phyloP scores from a whole-genome alignment of 2,888 invertebrate genomes.

The Halictus quadricinctus region DNA sequence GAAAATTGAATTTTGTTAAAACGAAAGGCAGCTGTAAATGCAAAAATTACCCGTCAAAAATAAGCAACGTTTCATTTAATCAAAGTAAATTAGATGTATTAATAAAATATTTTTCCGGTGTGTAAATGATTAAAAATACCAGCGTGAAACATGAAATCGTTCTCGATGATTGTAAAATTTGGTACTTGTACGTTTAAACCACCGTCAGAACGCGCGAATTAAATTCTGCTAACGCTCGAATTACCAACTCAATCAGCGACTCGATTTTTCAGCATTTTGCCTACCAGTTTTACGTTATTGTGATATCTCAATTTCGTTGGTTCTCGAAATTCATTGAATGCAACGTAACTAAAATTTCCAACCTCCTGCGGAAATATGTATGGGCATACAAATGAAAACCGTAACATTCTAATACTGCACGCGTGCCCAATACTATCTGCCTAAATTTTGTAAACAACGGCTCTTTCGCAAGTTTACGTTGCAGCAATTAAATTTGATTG shows the following conservation, averaged over 20 bases:
- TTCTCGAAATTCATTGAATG: background rate
- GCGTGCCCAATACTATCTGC: background rate
- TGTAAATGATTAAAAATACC: background rate
- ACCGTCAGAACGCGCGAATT: background rate
- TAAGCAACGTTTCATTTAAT: too few species aligned
- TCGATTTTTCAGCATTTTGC: background rate
- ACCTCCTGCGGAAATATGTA: background rate
- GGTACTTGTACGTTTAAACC: too few species aligned
- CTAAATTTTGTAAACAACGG: background rate
- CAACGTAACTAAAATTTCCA: background rate
- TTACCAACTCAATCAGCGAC: background rate
- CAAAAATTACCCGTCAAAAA: too few species aligned
- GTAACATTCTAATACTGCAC: background rate
- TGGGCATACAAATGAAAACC: background rate
- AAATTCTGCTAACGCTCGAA: background rate
- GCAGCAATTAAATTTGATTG: background rate
- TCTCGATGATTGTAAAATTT: background rate
- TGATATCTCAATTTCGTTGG: background rate
- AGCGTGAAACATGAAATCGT: background rate
- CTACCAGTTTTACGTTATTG: background rate
- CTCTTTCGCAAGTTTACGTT: background rate
- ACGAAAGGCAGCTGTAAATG: too few species aligned
- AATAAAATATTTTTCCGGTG: background rate
- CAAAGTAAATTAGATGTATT: background rate
- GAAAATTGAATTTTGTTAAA: too few species aligned